Evolutionary conservation across 1,140 invertebrate genomes (phyloP).

Genomic region (Drosophila auraria): DNA sequence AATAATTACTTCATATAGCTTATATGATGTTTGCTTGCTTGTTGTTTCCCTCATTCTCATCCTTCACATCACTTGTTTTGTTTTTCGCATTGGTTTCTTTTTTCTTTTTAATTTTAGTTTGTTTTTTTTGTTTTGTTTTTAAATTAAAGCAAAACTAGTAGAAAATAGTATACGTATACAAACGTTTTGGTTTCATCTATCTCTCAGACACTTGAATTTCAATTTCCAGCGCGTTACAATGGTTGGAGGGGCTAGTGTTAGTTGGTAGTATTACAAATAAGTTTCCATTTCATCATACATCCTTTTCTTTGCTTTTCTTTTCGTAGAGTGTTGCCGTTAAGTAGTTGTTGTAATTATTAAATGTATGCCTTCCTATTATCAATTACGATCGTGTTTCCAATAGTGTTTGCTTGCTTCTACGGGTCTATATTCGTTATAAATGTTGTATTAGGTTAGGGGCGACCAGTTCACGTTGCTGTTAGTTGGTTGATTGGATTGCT

Average conservation of each 20-base stretch:
- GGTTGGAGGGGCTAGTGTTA: constrained; percentile 50
- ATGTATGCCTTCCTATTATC: constrained; percentile 61
- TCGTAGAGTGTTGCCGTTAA: constrained; percentile 44
- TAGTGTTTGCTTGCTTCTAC: constrained; percentile 65
- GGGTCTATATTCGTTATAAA: constrained; percentile 77
- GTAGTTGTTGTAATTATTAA: constrained; percentile 54
- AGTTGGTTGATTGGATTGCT: constrained; percentile 59
- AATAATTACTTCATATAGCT: constrained; percentile 56
- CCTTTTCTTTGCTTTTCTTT: constrained; percentile 29
- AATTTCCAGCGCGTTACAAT: constrained; percentile 48
- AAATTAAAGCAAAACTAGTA: constrained; percentile 79
- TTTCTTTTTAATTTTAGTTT: constrained; percentile 33
- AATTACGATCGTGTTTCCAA: constrained; percentile 76
- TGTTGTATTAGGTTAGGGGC: constrained; percentile 59
- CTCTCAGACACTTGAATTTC: constrained; percentile 71
- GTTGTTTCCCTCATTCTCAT: too few relatives aligned
- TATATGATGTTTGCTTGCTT: constrained; percentile 26
- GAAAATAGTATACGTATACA: constrained; percentile 83
- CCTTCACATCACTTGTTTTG: constrained; percentile 18
- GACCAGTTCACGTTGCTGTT: constrained; percentile 71
- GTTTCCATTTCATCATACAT: constrained; percentile 57
- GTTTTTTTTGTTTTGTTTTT: too few relatives aligned
- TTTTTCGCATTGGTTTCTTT: constrained; percentile 24
- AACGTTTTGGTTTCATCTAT: constrained; percentile 72
- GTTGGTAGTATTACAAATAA: constrained; percentile 56